Conservation (phyloP, 2,888 invertebrate species). For the Autographa gamma region DNA sequence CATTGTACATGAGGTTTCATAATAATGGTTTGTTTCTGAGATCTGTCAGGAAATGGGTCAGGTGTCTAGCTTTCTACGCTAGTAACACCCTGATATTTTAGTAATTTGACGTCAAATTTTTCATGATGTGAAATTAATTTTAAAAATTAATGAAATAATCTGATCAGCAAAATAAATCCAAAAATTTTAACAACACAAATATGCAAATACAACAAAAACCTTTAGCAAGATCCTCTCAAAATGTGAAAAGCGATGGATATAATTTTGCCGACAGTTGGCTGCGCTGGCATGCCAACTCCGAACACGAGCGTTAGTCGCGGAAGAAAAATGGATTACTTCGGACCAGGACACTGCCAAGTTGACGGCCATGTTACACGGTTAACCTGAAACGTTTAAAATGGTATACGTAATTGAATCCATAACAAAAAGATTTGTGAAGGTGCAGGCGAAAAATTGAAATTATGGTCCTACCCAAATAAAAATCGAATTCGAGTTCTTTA, state of each 20-base stretch:
- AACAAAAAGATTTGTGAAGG: not conserved
- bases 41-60: slow-evolving; percentile 41
- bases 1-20: slow-evolving; percentile 48
- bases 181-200: not conserved
- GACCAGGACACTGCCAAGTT: slow-evolving; percentile 6
- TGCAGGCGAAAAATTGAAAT: not conserved
- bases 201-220: not conserved
- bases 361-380: not conserved
- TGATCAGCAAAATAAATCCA: not conserved
- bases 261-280: slow-evolving; percentile 7
- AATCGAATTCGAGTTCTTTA: too few relatives aligned
- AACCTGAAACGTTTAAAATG: not conserved
- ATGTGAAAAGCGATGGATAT: not conserved
- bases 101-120: too few relatives aligned
- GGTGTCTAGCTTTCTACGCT: slow-evolving; percentile 47
- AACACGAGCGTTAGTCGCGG: not conserved
- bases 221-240: not conserved
- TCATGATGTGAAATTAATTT: too few relatives aligned
- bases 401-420: slow-evolving; percentile 4
- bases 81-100: slow-evolving; percentile 12
- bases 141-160: not conserved
- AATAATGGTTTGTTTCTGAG: slow-evolving; percentile 50
- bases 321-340: slow-evolving; percentile 6
- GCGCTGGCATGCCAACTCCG: not conserved
- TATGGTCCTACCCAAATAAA: not conserved